Evolutionary conservation across 1,140 invertebrate genomes (phyloP).

Genomic region (Fopius arisanus): DNA sequence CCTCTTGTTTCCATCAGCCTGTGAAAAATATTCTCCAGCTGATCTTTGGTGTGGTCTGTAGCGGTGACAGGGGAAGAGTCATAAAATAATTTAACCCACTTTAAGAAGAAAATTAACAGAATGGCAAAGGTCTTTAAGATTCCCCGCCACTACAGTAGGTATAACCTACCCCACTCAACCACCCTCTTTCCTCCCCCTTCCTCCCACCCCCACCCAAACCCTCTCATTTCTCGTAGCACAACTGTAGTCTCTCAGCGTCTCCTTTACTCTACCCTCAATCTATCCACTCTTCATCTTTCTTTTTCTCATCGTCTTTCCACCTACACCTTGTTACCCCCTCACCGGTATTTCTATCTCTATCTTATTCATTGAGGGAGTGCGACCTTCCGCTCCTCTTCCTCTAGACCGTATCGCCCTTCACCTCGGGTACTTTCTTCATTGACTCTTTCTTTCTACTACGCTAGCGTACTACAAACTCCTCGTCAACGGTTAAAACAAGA

Average conservation of each 20-base stretch:
- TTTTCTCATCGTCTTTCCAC: constrained; percentile 42
- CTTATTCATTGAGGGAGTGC: constrained; percentile 61
- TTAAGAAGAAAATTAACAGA: constrained; percentile 62
- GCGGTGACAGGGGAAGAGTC: constrained; percentile 40
- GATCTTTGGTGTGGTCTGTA: constrained; percentile 8
- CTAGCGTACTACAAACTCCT: constrained; percentile 49
- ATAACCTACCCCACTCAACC: constrained; percentile 7
- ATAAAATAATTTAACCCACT: constrained; percentile 62
- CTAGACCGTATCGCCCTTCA: constrained; percentile 32
- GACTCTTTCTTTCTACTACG: constrained; percentile 66
- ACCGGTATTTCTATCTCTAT: constrained; percentile 43
- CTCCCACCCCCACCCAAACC: neutral
- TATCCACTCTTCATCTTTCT: constrained; percentile 25
- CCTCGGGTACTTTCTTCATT: constrained; percentile 61
- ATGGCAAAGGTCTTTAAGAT: constrained; percentile 63
- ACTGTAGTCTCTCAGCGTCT: constrained; percentile 3
- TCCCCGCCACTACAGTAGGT: constrained; percentile 41
- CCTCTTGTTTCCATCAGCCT: neutral
- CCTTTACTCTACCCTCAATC: constrained; percentile 11
- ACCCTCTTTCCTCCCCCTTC: constrained; percentile 23
- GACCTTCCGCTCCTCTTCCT: constrained; percentile 34
- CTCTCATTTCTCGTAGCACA: constrained; percentile 32
- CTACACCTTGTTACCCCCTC: too few relatives aligned
- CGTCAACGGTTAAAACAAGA: constrained; percentile 28
- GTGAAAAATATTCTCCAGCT: neutral